A percentile compares a stretch with the other conserved stretches of the same genome.
Evolutionary conservation across 2,888 invertebrate species (phyloP).

Genomic region (Noctua janthe): DNA sequence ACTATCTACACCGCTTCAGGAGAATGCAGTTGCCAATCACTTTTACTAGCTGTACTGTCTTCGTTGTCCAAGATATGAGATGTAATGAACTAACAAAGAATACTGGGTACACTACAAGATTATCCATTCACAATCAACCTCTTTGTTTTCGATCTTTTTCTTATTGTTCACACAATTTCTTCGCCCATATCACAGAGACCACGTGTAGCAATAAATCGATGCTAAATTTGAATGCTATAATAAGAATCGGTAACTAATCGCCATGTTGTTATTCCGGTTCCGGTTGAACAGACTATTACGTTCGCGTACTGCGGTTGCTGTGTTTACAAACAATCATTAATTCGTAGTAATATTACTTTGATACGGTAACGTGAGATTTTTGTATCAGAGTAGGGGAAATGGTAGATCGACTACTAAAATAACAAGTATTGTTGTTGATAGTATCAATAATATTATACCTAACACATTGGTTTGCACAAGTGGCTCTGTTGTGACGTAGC

Average conservation of each 20-base stretch:
- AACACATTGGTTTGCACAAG: background rate
- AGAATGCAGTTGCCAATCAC: background rate
- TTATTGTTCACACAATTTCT: background rate
- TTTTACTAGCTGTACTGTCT: background rate
- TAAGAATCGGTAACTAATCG: slow-evolving; percentile 45
- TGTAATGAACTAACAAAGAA: background rate
- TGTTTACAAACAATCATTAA: slow-evolving; percentile 44
- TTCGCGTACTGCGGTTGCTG: slow-evolving; percentile 9
- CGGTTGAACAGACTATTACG: slow-evolving; percentile 27
- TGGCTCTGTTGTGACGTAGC: background rate
- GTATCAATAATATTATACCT: background rate
- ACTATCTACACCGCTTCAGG: background rate
- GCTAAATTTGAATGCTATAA: slow-evolving; percentile 18
- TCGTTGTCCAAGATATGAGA: background rate
- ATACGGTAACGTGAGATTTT: slow-evolving; percentile 7
- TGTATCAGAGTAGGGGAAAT: background rate
- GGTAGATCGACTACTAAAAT: background rate
- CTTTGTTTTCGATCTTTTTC: background rate
- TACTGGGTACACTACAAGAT: background rate
- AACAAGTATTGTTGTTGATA: background rate
- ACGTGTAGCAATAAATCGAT: slow-evolving; percentile 21
- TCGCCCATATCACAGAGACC: slow-evolving; percentile 9
- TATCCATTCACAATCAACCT: background rate
- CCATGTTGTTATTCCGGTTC: slow-evolving; percentile 28
- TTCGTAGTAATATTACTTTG: slow-evolving; percentile 7